These are phyloP conservation scores for Arge pagana DNA, from an alignment of 2,888 invertebrate genomes.

Conservation along the genomic window DNA sequence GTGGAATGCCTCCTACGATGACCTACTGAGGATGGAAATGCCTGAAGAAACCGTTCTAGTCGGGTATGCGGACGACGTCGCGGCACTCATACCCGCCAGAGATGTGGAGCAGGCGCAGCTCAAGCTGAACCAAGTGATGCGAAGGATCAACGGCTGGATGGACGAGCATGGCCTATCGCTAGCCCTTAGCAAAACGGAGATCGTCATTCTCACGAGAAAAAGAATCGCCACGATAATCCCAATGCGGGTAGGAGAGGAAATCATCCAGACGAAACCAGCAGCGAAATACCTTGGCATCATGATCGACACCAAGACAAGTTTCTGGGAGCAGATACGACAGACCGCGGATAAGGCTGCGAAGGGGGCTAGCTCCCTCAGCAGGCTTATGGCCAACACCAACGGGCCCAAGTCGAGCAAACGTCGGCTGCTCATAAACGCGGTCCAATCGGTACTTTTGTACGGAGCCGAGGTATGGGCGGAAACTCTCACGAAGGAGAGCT, in stretches of 20 bases:
- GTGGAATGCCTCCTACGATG: constrained; percentile 35
- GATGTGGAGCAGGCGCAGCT: constrained; percentile 14
- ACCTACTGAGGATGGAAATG: constrained; percentile 21
- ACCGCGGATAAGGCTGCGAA: constrained; percentile 25
- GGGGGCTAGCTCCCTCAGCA: constrained; percentile 17
- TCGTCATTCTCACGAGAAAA: constrained; percentile 26
- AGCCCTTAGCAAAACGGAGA: constrained; percentile 29
- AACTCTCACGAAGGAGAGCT: constrained; percentile 18
- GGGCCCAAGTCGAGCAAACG: constrained; percentile 27
- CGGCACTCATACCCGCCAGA: constrained; percentile 19
- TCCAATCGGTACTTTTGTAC: constrained; percentile 28
- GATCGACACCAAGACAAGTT: constrained; percentile 25
- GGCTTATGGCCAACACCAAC: constrained; percentile 31
- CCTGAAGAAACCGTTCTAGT: constrained; percentile 24
- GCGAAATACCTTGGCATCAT: constrained; percentile 31
- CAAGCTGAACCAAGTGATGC: constrained; percentile 21
- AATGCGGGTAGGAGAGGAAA: constrained; percentile 13
- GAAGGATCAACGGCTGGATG: constrained; percentile 27
- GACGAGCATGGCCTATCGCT: constrained; percentile 26
- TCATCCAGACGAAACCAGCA: neutral
- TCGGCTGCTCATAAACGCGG: constrained; percentile 19
- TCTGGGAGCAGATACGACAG: constrained; percentile 24
- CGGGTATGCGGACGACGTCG: constrained; percentile 31
- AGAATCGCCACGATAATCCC: constrained; percentile 19
- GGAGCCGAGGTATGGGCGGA: constrained; percentile 25